Conservation (phyloP, 2,797 vertebrate genomes). For the Enteromius unitaeniatus region DNA sequence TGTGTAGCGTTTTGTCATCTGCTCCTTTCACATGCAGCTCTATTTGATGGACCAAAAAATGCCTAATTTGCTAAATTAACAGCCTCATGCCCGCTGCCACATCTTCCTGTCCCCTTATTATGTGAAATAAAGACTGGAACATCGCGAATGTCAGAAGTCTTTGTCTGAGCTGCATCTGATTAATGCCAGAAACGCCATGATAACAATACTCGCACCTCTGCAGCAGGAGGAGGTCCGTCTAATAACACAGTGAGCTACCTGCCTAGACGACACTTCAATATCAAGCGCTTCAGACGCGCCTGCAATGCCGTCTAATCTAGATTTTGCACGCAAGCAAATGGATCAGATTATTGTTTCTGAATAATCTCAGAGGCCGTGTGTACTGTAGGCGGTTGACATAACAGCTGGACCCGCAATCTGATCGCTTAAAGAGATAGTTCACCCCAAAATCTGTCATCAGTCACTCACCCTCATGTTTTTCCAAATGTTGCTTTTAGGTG, state of each 20-base stretch:
- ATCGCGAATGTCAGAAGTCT: conserved; percentile 20
- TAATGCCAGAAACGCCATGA: conserved; percentile 6
- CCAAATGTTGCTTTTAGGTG: too few species aligned
- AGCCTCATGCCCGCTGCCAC: background rate
- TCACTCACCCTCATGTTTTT: background rate
- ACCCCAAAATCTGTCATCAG: background rate
- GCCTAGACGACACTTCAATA: background rate
- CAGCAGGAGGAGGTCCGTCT: conserved; percentile 2
- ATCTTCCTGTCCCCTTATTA: background rate
- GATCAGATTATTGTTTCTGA: background rate
- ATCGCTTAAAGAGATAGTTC: background rate
- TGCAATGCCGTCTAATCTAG: background rate
- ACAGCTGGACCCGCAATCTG: background rate
- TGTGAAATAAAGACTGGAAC: background rate
- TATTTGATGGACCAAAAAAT: background rate
- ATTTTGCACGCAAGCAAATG: background rate
- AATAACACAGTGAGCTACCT: background rate
- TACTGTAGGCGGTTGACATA: background rate
- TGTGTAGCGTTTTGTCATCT: background rate
- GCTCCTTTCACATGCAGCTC: background rate
- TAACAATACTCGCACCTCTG: conserved; percentile 9
- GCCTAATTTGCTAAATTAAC: background rate
- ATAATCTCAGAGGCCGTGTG: background rate
- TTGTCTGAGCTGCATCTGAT: conserved; percentile 25
- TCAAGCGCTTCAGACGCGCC: background rate